These are phyloP conservation scores for Apamea crenata DNA, from an alignment of 2,888 invertebrate genomes.

Conservation along the genomic window DNA sequence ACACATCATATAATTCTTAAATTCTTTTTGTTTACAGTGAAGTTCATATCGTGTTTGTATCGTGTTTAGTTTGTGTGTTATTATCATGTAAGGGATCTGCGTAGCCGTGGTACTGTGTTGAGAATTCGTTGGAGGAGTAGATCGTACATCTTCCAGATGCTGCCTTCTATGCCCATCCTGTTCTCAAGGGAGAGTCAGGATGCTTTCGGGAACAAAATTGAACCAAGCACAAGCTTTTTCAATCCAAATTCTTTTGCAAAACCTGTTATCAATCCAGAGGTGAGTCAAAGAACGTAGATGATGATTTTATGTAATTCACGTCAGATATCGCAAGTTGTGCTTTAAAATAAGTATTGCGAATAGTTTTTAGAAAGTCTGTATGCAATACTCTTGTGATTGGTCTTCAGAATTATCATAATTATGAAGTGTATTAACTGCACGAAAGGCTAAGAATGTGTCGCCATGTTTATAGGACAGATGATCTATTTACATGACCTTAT, in stretches of 20 bases:
- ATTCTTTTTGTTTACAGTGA: conserved; percentile 71
- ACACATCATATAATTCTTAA: conserved; percentile 66
- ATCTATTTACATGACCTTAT: conserved; percentile 70
- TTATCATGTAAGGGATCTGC: conserved; percentile 75
- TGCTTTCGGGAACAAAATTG: conserved; percentile 87
- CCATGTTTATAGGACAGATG: conserved; percentile 74
- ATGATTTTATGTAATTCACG: conserved; percentile 67
- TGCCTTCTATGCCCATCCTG: conserved; percentile 89
- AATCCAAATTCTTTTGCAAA: conserved; percentile 78
- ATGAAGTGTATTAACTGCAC: conserved; percentile 36
- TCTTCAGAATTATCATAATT: conserved; percentile 9
- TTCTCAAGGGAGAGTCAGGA: conserved; percentile 88
- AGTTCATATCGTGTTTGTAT: conserved; percentile 66
- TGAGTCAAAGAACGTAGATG: conserved; percentile 75
- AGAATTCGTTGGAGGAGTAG: conserved; percentile 74
- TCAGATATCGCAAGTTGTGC: conserved; percentile 39
- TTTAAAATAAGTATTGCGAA: conserved; percentile 24
- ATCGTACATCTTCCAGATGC: conserved; percentile 82
- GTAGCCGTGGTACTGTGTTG: conserved; percentile 71
- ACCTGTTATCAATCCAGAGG: conserved; percentile 79
- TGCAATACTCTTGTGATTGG: conserved; percentile 11
- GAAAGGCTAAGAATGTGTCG: conserved; percentile 68
- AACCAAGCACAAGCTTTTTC: conserved; percentile 85
- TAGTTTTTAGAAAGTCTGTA: conserved; percentile 32
- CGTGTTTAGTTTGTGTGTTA: conserved; percentile 69